phyloP scores from a whole-genome alignment of 2,888 invertebrate species.

The Leptopilina myrica region DNA sequence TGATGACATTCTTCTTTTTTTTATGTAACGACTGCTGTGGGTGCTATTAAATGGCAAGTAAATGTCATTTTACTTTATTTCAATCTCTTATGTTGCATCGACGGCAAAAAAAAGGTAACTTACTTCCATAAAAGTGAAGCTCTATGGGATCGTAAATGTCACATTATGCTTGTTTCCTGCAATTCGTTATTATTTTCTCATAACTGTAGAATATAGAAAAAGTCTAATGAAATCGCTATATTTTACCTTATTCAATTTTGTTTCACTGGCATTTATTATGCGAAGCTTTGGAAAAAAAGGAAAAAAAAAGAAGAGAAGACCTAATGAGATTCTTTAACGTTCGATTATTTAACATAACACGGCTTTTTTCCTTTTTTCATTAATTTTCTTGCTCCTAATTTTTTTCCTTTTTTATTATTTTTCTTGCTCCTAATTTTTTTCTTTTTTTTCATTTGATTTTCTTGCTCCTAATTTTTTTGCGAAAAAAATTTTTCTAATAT shows the following conservation, averaged over 20 bases:
- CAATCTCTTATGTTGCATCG: conserved; percentile 22
- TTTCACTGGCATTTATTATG: not conserved
- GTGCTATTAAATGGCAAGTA: conserved; percentile 33
- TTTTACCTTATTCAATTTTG: not conserved
- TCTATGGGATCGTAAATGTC: conserved; percentile 21
- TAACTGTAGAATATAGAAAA: not conserved
- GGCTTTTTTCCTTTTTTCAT: too few relatives aligned
- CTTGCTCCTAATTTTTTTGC: not conserved
- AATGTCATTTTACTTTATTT: conserved; percentile 30
- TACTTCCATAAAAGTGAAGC: not conserved
- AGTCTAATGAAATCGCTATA: not conserved
- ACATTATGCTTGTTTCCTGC: conserved; percentile 11
- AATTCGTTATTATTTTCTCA: conserved; percentile 20
- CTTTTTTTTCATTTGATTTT: too few relatives aligned
- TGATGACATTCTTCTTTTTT: conserved; percentile 23
- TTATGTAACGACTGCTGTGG: conserved; percentile 11
- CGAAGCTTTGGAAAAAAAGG: not conserved
- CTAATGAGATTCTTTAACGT: not conserved
- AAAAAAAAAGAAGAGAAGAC: not conserved
- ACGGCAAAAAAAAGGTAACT: conserved; percentile 28
- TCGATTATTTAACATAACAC: too few relatives aligned
- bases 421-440: too few relatives aligned
- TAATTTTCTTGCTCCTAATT: too few relatives aligned
- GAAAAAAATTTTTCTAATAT: not conserved
- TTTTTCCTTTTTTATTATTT: too few relatives aligned